Percentiles rank a stretch among this genome's conserved stretches.
Conservation (phyloP, 1,140 invertebrate genomes). For the Drosophila cardini region DNA sequence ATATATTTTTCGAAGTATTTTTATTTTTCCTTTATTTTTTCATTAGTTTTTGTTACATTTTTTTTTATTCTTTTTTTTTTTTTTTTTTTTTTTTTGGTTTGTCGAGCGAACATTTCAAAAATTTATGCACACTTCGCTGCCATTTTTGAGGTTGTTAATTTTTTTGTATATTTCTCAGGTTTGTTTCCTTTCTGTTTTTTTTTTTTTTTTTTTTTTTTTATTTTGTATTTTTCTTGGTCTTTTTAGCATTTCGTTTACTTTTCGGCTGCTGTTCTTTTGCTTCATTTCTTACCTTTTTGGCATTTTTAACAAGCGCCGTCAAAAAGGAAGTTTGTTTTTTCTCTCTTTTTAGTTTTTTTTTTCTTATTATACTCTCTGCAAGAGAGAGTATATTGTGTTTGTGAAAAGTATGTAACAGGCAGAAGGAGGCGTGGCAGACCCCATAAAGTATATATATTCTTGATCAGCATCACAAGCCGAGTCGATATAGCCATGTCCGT, state of each 20-base stretch:
- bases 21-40: conserved; percentile 23
- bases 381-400: no score
- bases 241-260: conserved; percentile 18
- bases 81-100: conserved; percentile 30
- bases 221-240: conserved; percentile 43
- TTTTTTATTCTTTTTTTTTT: conserved; percentile 36
- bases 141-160: conserved; percentile 79
- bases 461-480: no score
- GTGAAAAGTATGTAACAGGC: no score
- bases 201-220: conserved; percentile 43
- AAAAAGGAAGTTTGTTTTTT: conserved; percentile 74
- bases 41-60: conserved; percentile 28
- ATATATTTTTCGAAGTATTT: neutral
- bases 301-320: conserved; percentile 80
- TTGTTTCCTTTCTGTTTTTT: conserved; percentile 33
- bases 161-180: conserved; percentile 33
- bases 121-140: conserved; percentile 79
- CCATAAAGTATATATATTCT: no score
- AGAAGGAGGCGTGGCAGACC: no score
- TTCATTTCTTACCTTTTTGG: conserved; percentile 64
- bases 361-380: no score
- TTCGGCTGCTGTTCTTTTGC: conserved; percentile 41
- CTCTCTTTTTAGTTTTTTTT: neutral
- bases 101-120: conserved; percentile 68
- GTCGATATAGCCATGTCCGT: no score